These are phyloP conservation scores for Mesopsocus fuscifrons DNA, from an alignment of 2,888 invertebrate species.

Conservation along the genomic window DNA sequence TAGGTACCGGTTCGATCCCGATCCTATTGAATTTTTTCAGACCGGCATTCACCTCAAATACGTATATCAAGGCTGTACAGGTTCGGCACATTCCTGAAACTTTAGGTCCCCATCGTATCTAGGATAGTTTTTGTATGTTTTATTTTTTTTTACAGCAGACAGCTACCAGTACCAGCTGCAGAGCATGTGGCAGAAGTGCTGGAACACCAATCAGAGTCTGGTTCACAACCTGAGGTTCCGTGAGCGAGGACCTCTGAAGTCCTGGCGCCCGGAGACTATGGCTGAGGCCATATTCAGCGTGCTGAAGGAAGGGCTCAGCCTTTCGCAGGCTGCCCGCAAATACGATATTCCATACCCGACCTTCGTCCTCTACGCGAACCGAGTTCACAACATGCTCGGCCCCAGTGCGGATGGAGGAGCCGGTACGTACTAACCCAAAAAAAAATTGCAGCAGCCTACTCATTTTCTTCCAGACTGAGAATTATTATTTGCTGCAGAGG, in stretches of 20 bases:
- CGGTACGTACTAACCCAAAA: conserved; percentile 36
- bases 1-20: too few species aligned
- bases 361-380: conserved; percentile 79
- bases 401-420: conserved; percentile 82
- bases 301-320: conserved; percentile 69
- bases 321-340: conserved; percentile 80
- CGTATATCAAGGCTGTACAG: too few species aligned
- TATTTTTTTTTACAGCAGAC: conserved; percentile 58
- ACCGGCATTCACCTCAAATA: too few species aligned
- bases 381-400: conserved; percentile 85
- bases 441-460: too few species aligned
- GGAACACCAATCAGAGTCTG: conserved; percentile 82
- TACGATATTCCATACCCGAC: conserved; percentile 91
- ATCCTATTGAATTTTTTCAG: too few species aligned
- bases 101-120: too few species aligned
- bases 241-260: conserved; percentile 79
- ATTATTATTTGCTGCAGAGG: too few species aligned
- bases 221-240: conserved; percentile 82
- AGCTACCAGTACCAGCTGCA: conserved; percentile 90
- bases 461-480: too few species aligned
- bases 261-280: conserved; percentile 89
- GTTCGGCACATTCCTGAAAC: too few species aligned
- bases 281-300: conserved; percentile 88
- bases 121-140: too few species aligned
- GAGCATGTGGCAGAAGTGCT: conserved; percentile 91